phyloP scores from a whole-genome alignment of 2,113 vertebrate species.

The Limnothrissa miodon region DNA sequence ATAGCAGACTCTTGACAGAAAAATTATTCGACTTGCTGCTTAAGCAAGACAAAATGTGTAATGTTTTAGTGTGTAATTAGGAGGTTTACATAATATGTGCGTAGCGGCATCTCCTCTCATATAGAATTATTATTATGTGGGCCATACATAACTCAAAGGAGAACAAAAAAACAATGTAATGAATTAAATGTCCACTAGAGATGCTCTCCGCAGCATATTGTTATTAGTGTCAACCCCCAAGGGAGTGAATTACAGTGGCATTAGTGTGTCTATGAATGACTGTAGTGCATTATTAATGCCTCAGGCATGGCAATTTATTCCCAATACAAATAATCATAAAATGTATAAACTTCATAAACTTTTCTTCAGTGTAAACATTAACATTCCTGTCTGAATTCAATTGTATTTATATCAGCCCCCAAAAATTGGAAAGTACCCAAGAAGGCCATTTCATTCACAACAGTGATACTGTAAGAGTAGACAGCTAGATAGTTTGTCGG shows the following conservation, averaged over 20 bases:
- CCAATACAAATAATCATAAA: neutral
- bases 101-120: neutral
- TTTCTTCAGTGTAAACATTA: no score
- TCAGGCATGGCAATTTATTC: neutral
- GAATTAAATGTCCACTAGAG: neutral
- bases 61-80: neutral
- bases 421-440: neutral
- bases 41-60: neutral
- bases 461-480: neutral
- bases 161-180: neutral
- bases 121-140: neutral
- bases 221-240: neutral
- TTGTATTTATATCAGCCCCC: neutral
- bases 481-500: neutral
- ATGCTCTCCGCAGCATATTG: neutral
- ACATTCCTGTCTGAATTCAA: neutral
- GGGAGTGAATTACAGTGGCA: neutral
- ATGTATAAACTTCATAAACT: no score
- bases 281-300: neutral
- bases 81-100: neutral
- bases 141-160: neutral
- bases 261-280: neutral
- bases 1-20: neutral
- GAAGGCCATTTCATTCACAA: neutral
- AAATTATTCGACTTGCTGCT: neutral